Percentiles rank a stretch among this genome's conserved stretches.
Evolutionary conservation across 2,113 vertebrate species (phyloP).

Genomic region (Strix aluco): DNA sequence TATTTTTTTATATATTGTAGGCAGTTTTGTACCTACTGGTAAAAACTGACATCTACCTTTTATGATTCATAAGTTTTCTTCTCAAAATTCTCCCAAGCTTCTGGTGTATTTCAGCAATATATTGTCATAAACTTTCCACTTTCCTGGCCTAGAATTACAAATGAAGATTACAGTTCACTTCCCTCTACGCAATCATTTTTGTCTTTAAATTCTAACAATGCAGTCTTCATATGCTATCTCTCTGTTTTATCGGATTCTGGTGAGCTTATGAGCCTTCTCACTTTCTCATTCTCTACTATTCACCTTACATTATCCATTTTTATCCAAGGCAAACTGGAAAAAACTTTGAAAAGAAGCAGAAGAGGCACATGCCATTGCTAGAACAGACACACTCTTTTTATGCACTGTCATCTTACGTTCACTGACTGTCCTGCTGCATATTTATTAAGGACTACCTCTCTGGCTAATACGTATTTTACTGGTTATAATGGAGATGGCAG

Average conservation of each 20-base stretch:
- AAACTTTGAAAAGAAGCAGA: not conserved
- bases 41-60: not conserved
- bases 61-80: not conserved
- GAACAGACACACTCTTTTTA: not conserved
- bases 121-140: not conserved
- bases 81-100: not conserved
- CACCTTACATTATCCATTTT: not conserved
- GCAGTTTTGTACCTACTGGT: not conserved
- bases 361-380: not conserved
- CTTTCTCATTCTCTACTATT: not conserved
- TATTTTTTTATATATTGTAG: not conserved
- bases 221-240: not conserved
- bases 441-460: not conserved
- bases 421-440: not conserved
- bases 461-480: not conserved
- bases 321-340: not conserved
- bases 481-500: not conserved
- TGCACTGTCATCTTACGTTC: not conserved
- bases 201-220: slow-evolving; percentile 8
- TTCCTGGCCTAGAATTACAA: not conserved
- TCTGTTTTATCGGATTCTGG: not conserved
- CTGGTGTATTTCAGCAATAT: not conserved
- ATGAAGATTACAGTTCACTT: not conserved
- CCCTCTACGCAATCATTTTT: not conserved
- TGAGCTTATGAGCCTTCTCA: not conserved